Percentiles rank a stretch among this genome's conserved stretches.
Evolutionary conservation across 2,888 invertebrate species (phyloP).

Genomic region (Nipponacmea schrenckii): DNA sequence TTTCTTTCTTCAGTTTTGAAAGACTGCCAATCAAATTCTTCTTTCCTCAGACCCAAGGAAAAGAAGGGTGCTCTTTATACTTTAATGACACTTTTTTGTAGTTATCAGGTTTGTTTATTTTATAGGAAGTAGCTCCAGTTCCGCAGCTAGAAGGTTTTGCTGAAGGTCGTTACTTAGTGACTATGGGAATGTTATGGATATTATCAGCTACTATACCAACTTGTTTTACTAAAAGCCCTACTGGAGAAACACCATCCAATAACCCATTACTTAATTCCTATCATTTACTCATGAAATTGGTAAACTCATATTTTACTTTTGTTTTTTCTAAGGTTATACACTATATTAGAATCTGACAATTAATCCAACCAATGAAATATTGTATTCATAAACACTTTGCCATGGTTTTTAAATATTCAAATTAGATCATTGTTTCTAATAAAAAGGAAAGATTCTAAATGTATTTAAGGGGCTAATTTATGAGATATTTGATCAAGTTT

Average conservation of each 20-base stretch:
- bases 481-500: too few relatives aligned
- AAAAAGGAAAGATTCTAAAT: too few relatives aligned
- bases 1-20: too few relatives aligned
- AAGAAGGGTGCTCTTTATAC: too few relatives aligned
- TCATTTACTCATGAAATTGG: slow-evolving; percentile 47
- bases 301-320: slow-evolving; percentile 10
- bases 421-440: too few relatives aligned
- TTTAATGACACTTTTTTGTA: too few relatives aligned
- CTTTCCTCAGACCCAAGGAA: too few relatives aligned
- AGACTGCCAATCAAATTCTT: too few relatives aligned
- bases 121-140: slow-evolving; percentile 47
- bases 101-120: too few relatives aligned
- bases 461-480: too few relatives aligned
- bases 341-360: background rate
- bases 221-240: slow-evolving; percentile 47
- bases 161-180: slow-evolving; percentile 46
- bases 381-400: background rate
- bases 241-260: slow-evolving; percentile 31
- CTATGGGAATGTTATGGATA: slow-evolving; percentile 61
- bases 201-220: slow-evolving; percentile 60
- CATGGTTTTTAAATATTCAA: background rate
- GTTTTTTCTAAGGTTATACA: background rate
- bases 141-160: slow-evolving; percentile 54
- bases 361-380: too few relatives aligned
- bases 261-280: slow-evolving; percentile 49